phyloP scores from a whole-genome alignment of 2,113 vertebrate genomes.

The Mormyrus iriodes region DNA sequence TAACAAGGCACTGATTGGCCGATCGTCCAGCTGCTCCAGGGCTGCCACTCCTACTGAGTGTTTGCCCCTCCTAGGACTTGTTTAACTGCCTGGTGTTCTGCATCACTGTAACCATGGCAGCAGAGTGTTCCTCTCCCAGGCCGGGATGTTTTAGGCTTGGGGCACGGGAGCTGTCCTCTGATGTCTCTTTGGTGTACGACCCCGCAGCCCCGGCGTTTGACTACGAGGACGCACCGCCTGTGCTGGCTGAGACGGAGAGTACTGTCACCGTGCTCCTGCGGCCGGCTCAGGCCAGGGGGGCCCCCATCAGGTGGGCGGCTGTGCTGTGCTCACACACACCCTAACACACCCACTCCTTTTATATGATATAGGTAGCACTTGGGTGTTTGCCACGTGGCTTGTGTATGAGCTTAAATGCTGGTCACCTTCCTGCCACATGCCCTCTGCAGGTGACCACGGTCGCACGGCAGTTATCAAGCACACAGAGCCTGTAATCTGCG shows the following conservation, averaged over 20 bases:
- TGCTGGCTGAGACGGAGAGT: slow-evolving; percentile 82
- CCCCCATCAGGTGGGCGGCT: slow-evolving; percentile 80
- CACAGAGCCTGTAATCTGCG: not conserved
- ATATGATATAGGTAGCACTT: not conserved
- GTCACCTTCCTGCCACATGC: not conserved
- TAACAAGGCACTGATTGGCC: not conserved
- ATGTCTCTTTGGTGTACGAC: not conserved
- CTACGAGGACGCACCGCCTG: slow-evolving; percentile 81
- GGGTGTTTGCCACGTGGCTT: not conserved
- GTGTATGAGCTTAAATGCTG: not conserved
- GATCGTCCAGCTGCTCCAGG: not conserved
- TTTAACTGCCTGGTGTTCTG: not conserved
- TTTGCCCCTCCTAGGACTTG: not conserved
- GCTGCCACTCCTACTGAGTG: not conserved
- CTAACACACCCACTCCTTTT: not conserved
- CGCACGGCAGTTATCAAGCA: not conserved
- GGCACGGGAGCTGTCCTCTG: not conserved
- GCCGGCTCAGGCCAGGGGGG: slow-evolving; percentile 83
- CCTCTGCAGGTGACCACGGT: not conserved
- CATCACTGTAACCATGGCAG: not conserved
- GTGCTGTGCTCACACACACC: not conserved
- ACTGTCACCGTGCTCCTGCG: slow-evolving; percentile 90
- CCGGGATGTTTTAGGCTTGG: not conserved
- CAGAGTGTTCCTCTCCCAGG: not conserved
- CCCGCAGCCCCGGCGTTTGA: slow-evolving; percentile 82